Base-by-base conservation (phyloP, 2,888 invertebrate genomes). In the Orgyia antiqua region DNA sequence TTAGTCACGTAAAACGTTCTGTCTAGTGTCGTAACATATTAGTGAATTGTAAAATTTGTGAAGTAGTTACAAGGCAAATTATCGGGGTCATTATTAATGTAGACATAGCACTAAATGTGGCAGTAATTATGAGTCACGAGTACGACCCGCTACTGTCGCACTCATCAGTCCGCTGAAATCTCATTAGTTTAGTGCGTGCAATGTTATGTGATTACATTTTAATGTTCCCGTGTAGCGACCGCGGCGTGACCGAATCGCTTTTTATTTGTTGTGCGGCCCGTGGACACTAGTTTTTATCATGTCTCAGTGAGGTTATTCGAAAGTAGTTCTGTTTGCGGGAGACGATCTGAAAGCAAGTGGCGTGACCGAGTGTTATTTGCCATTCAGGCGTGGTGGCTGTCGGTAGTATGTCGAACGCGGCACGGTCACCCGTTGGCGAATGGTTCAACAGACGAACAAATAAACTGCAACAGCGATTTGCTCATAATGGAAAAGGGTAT, bases 171-270 rank as follows among this genome's bases (percentile, higher is more conserved):
- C 64, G 62, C 72, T 76, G 67, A 80, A 80, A 82, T 80, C 78
- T 79, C 79, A 80, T 84, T 84, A 79, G 73, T 76, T 65, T 68
- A 64, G 74, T 78, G 79, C 77, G 79, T 78, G 77, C 74, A 68
- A 62, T 74, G 74, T 75, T 75, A 77, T 80, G 75, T 79, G 79
- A 80, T 78, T 80, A 82, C 72, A 72, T 78, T 78, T 75, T 74
- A 75, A 74, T 72, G 72, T 69, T 54, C 46, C 52, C 61, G 59
- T 57, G 56, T 53, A 54, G 51, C n/a, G n/a, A 33, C 55, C 61
- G 72, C 67, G 58, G 65, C 58, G 61, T 68, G 66, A 59, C 61
- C 60, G 54, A 62, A 63, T 63, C 55, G 58, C 54, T 61, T 68
- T 69, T 72, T 72, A 68, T 72, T 72, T 68, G 60, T 62, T 63